Conservation (phyloP, 2,113 vertebrate genomes). For the Pelecanoides urinatrix region DNA sequence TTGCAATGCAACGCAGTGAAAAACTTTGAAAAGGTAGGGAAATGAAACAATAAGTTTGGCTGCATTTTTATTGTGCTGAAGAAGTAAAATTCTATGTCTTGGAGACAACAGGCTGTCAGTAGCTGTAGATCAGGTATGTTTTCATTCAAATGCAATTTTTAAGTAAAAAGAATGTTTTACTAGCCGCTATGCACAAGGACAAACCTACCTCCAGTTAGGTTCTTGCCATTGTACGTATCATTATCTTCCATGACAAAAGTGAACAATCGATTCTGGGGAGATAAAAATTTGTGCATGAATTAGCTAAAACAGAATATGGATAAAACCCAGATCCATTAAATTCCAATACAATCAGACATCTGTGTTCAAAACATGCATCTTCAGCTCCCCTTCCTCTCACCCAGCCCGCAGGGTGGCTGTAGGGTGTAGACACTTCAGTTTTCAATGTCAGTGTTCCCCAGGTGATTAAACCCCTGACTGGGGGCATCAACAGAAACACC, state of each 20-base stretch:
- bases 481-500: neutral
- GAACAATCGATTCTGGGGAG: neutral
- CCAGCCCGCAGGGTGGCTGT: no score
- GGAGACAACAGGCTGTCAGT: neutral
- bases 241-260: neutral
- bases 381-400: neutral
- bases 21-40: neutral
- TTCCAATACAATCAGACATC: neutral
- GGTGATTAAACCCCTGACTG: neutral
- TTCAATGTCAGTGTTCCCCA: accelerated
- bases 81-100: neutral
- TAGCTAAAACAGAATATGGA: neutral
- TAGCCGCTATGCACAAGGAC: neutral
- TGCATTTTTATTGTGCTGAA: neutral
- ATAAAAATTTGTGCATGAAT: neutral
- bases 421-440: neutral
- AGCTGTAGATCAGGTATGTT: neutral
- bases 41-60: neutral
- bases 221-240: neutral
- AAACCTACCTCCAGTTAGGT: neutral
- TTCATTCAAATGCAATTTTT: neutral
- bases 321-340: neutral
- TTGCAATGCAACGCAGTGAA: accelerated
- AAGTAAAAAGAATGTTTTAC: neutral
- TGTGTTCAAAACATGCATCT: neutral